Evolutionary conservation across 1,140 invertebrate genomes (phyloP).

Genomic region (Triops longicaudatus): DNA sequence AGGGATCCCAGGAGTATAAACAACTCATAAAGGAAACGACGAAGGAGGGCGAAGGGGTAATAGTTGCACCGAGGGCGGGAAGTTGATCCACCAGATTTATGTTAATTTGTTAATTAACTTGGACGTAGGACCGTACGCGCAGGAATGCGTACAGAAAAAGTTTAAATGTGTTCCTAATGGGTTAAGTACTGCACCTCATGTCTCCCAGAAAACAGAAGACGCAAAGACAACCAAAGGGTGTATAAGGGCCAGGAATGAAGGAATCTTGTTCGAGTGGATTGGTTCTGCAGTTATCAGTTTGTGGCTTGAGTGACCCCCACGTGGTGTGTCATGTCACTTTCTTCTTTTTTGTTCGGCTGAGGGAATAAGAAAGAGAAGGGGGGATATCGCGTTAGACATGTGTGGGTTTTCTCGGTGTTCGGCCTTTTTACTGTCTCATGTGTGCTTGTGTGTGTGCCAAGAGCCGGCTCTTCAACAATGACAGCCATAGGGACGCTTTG

Average conservation of each 20-base stretch:
- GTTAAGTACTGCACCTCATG: neutral
- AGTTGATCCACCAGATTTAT: neutral
- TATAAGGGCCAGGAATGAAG: neutral
- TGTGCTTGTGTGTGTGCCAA: neutral
- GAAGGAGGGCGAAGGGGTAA: too few relatives aligned
- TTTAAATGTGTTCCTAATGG: neutral
- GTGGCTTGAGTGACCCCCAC: slow-evolving; percentile 11
- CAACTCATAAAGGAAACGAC: neutral
- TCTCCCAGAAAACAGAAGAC: too few relatives aligned
- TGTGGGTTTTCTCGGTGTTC: neutral
- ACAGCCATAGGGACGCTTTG: neutral
- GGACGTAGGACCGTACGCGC: neutral
- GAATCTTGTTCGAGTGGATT: neutral
- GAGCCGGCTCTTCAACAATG: slow-evolving; percentile 10
- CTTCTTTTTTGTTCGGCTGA: neutral
- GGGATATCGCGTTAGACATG: slow-evolving; percentile 1
- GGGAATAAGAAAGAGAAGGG: neutral
- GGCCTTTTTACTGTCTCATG: neutral
- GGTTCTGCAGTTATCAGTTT: neutral
- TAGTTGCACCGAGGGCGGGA: neutral
- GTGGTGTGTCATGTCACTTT: slow-evolving; percentile 10
- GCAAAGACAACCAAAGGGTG: neutral
- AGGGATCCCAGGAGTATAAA: neutral
- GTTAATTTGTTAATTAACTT: slow-evolving; percentile 13
- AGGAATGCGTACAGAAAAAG: neutral